These are phyloP conservation scores for Percopsis transmontana DNA, from an alignment of 2,113 vertebrate species.

Conservation along the genomic window DNA sequence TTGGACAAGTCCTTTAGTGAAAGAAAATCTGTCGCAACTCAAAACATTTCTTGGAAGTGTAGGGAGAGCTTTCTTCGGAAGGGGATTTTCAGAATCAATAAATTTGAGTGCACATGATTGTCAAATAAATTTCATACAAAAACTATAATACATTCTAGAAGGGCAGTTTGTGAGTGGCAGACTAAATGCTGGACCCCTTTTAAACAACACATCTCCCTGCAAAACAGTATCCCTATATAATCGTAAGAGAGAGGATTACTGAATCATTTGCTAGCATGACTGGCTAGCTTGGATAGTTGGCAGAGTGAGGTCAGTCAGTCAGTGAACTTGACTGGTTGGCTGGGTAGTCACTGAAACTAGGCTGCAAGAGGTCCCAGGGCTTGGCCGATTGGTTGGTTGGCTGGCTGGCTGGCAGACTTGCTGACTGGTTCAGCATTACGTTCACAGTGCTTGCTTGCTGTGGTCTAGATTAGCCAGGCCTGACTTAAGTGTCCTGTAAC, in stretches of 20 bases:
- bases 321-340: conserved; percentile 36
- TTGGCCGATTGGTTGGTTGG: not conserved
- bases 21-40: conserved; percentile 9
- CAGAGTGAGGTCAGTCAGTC: conserved; percentile 26
- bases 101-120: conserved; percentile 7
- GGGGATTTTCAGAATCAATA: not conserved
- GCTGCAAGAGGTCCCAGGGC: not conserved
- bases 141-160: conserved; percentile 24
- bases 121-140: conserved; percentile 31
- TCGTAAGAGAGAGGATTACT: conserved; percentile 6
- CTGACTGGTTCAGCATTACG: conserved; percentile 36
- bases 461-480: conserved; percentile 29
- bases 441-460: conserved; percentile 28
- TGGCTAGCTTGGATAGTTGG: conserved; percentile 10
- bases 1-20: not conserved
- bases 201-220: conserved; percentile 7
- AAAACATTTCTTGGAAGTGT: not conserved
- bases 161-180: conserved; percentile 44
- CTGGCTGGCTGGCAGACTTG: too few species aligned
- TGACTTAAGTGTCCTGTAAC: conserved; percentile 20
- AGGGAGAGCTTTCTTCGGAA: not conserved
- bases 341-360: conserved; percentile 7
- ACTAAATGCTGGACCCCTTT: conserved; percentile 23
- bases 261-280: conserved; percentile 37
- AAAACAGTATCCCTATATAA: conserved; percentile 19